Evolutionary conservation across 2,797 vertebrate species (phyloP).

Genomic region (Pogonophryne albipinna): DNA sequence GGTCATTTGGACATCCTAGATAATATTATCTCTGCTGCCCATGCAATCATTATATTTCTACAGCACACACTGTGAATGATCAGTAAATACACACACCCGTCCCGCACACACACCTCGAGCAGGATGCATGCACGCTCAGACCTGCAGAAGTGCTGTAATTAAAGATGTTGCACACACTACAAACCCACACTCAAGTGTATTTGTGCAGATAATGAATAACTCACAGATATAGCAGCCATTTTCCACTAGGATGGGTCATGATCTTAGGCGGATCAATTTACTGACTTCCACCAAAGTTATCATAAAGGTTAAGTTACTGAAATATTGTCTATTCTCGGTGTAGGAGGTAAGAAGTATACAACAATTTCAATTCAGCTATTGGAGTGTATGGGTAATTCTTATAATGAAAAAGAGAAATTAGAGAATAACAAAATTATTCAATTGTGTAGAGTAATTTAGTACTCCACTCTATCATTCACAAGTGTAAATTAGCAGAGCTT

Average conservation of each 20-base stretch:
- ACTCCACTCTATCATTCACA: not conserved
- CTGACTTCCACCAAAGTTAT: not conserved
- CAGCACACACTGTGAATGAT: conserved; percentile 48
- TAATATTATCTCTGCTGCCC: conserved; percentile 66
- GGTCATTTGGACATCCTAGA: conserved; percentile 66
- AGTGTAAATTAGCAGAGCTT: not conserved
- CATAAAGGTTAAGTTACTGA: conserved; percentile 7
- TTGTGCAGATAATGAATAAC: conserved; percentile 2
- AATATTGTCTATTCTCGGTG: conserved; percentile 1
- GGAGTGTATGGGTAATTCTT: not conserved
- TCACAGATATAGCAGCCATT: not conserved
- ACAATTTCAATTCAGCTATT: conserved; percentile 17
- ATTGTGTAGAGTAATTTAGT: too few species aligned
- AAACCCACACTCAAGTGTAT: conserved; percentile 6
- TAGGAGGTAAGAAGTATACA: not conserved
- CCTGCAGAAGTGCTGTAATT: conserved; percentile 36
- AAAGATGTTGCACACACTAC: conserved; percentile 24
- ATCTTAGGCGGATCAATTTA: conserved; percentile 25
- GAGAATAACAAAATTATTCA: too few species aligned
- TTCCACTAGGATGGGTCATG: not conserved
- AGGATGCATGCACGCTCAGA: conserved; percentile 27
- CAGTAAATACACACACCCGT: conserved; percentile 44
- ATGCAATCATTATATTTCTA: conserved; percentile 68
- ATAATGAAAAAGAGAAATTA: not conserved
- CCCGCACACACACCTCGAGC: conserved; percentile 1